These are phyloP conservation scores for Caenorhabditis japonica DNA, from an alignment of 2,888 invertebrate genomes.

Conservation along the genomic window DNA sequence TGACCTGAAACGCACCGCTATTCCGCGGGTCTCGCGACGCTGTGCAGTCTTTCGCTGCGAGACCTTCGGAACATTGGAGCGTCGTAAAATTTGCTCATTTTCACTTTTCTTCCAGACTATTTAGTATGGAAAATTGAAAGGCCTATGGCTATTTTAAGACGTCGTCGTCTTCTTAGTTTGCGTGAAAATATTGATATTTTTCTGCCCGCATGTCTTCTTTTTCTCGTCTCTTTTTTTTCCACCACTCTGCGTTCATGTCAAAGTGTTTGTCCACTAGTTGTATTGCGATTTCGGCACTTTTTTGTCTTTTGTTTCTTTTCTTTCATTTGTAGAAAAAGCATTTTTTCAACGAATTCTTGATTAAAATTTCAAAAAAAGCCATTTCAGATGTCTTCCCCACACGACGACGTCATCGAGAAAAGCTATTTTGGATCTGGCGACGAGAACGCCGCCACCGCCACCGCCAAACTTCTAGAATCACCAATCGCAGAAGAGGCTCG, in stretches of 20 bases:
- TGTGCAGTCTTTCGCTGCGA: too few species aligned
- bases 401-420: slow-evolving; percentile 57
- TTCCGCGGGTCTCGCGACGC: too few species aligned
- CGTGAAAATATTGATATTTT: too few species aligned
- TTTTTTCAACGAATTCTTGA: too few species aligned
- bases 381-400: slow-evolving; percentile 53
- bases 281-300: slow-evolving; percentile 32
- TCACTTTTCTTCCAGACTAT: too few species aligned
- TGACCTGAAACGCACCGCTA: too few species aligned
- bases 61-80: too few species aligned
- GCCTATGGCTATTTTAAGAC: too few species aligned
- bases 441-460: slow-evolving; percentile 1
- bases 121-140: too few species aligned
- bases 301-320: neutral
- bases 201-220: neutral
- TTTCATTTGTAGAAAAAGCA: neutral
- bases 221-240: neutral
- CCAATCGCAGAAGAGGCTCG: slow-evolving; percentile 52
- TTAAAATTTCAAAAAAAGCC: too few species aligned
- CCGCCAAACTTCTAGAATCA: slow-evolving; percentile 48
- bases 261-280: slow-evolving; percentile 2
- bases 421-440: slow-evolving; percentile 48
- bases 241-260: neutral
- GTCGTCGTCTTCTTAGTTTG: too few species aligned
- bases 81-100: too few species aligned